These are phyloP conservation scores for Falco rusticolus DNA, from an alignment of 2,797 vertebrate genomes.

Conservation along the genomic window DNA sequence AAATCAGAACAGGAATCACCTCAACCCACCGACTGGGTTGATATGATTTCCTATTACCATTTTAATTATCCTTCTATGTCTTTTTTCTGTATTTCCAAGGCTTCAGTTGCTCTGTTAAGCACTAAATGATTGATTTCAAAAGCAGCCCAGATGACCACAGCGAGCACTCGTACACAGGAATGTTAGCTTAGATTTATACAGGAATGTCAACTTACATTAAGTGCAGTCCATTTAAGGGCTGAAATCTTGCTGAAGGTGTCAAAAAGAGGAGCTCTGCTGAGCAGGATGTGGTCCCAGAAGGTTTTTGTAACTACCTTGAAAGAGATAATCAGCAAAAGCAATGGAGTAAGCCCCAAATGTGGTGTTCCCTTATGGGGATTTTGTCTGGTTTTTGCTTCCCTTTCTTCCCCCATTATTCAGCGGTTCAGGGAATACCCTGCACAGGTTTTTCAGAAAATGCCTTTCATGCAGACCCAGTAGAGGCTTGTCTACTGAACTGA, in stretches of 20 bases:
- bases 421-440: neutral
- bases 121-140: neutral
- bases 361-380: neutral
- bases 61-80: neutral
- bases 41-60: neutral
- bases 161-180: neutral
- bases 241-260: neutral
- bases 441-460: neutral
- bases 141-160: neutral
- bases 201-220: constrained; percentile 1
- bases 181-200: constrained; percentile 12
- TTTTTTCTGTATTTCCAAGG: neutral
- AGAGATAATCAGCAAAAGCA: neutral
- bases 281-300: neutral
- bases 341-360: neutral
- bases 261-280: neutral
- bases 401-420: neutral
- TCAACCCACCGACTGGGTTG: neutral
- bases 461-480: neutral
- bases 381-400: neutral
- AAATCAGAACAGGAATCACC: neutral
- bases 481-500: neutral
- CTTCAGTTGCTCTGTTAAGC: neutral
- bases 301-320: neutral
- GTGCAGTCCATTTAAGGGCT: neutral